These are phyloP conservation scores for Catharus minimus DNA, from an alignment of 2,113 vertebrate genomes.

Conservation along the genomic window DNA sequence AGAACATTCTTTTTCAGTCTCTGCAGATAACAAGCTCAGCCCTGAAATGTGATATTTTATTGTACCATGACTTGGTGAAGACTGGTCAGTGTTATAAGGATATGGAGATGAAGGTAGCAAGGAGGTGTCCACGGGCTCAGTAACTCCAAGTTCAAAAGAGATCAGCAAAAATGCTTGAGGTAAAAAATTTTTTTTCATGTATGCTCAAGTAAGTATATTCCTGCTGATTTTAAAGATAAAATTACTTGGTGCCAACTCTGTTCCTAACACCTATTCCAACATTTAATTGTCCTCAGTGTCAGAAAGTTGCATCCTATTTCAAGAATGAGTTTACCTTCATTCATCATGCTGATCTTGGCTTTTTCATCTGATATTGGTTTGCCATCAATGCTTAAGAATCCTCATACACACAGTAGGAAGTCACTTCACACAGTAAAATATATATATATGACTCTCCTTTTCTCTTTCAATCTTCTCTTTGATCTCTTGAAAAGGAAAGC, in stretches of 20 bases:
- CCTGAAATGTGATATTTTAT: slow-evolving; percentile 3
- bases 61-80: background rate
- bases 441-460: background rate
- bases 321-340: background rate
- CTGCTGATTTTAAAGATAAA: background rate
- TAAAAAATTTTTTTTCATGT: background rate
- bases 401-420: background rate
- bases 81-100: background rate
- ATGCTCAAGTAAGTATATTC: background rate
- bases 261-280: rapidly evolving
- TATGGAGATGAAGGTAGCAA: background rate
- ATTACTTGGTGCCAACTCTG: background rate
- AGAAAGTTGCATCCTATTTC: background rate
- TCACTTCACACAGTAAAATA: background rate
- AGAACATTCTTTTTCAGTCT: background rate
- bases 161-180: background rate
- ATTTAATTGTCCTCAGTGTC: background rate
- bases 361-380: background rate
- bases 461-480: background rate
- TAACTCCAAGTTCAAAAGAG: background rate
- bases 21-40: background rate
- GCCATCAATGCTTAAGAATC: background rate
- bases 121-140: background rate
- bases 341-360: background rate
- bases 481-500: background rate